Evolutionary conservation across 2,797 vertebrate genomes (phyloP), one percentile per base, ranked within the genome.

Genomic region (Graptemys geographica): DNA sequence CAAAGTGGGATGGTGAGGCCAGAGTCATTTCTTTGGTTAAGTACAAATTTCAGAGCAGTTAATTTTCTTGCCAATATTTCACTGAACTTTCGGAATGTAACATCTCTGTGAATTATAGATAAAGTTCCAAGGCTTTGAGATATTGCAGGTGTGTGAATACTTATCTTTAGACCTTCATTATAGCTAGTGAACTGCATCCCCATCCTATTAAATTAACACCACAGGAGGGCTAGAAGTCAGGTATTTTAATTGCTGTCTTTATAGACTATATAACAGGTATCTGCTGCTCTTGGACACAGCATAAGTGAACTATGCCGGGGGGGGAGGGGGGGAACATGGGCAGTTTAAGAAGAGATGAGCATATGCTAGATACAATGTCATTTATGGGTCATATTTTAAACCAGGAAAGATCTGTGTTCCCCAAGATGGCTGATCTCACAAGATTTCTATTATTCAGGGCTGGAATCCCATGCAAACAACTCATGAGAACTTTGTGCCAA

Each of bases 181-280:
- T 74, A 84, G 3, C 81, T 88, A 83, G 72, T 91, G 93, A 95
- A 79, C 81, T 94, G 81, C 21, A 3, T 95, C 53, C 84, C 53
- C 23, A 55, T 91, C 41, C 51, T 88, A 91, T 94, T 93, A 95
- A 96, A n/a, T 78, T 91, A 92, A 84, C 81, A 41, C 25, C 79
- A 82, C 51, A 1, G 53, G 87, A 91, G 86, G 55, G 44, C 83
- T 86, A 52, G 5, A 80, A 89, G 74, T 87, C 69, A 79, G 49
- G 5, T 81, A 56, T 87, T 86, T 87, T 84, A 87, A 89, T 81
- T 88, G 8, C 51, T 90, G 53, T 87, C 78, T 95, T 88, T 85
- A 47, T 91, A 87, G 90, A 83, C 76, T 79, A 84, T 86, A 81
- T 81, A 31, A 87, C 1, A 2, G 44, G 5, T 85, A 55, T 86